phyloP scores from a whole-genome alignment of 1,140 invertebrate genomes.

The Agrilus planipennis region DNA sequence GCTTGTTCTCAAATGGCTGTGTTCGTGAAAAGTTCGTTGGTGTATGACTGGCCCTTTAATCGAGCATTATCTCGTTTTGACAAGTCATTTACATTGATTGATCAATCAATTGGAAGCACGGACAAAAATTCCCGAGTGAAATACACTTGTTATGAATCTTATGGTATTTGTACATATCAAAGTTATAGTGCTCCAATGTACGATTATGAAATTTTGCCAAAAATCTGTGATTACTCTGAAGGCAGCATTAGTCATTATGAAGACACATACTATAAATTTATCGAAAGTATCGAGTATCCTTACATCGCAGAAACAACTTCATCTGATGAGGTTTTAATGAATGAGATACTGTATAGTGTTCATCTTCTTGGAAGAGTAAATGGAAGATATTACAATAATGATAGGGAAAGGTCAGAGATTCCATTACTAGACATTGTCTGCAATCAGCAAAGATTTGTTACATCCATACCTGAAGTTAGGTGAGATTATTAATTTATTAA shows the following conservation, averaged over 20 bases:
- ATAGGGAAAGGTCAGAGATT: constrained; percentile 33
- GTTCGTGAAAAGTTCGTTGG: constrained; percentile 47
- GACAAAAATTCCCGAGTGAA: too few species aligned
- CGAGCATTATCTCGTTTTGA: too few species aligned
- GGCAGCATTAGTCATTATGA: background rate
- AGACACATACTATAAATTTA: constrained; percentile 15
- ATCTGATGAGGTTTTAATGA: constrained; percentile 30
- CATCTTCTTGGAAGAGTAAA: constrained; percentile 17
- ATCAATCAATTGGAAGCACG: too few species aligned
- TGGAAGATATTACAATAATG: constrained; percentile 25
- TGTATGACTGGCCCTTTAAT: too few species aligned
- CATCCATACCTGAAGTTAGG: constrained; percentile 26
- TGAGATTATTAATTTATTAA: constrained; percentile 8
- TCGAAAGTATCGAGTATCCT: constrained; percentile 29
- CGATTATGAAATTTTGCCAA: background rate
- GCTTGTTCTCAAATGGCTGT: constrained; percentile 66
- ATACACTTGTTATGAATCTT: too few species aligned
- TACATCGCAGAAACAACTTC: constrained; percentile 26
- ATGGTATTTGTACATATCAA: constrained; percentile 27
- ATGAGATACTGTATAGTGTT: constrained; percentile 38
- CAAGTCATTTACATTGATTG: too few species aligned
- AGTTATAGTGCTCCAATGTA: constrained; percentile 7
- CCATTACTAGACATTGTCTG: constrained; percentile 32
- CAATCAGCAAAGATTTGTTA: constrained; percentile 23
- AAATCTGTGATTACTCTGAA: background rate